Conservation (phyloP, 2,888 invertebrate genomes). For the Petrolisthes cinctipes region DNA sequence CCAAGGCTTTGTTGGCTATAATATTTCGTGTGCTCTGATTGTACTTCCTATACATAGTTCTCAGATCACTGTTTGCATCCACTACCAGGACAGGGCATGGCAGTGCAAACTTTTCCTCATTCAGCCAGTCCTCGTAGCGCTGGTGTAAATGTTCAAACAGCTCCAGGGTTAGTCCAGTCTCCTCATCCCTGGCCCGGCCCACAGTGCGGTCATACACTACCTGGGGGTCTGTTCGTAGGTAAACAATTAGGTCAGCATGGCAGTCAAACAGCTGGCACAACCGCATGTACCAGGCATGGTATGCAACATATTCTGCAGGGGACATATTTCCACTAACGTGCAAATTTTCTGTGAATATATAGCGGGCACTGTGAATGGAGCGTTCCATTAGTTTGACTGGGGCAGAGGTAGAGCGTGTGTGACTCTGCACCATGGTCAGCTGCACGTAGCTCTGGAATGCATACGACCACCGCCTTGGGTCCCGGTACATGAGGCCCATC, state of each 20-base stretch:
- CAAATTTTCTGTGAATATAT: slow-evolving; percentile 76
- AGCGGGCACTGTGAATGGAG: slow-evolving; percentile 84
- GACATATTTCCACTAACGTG: slow-evolving; percentile 78
- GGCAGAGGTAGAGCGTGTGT: slow-evolving; percentile 69
- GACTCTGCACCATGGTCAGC: slow-evolving; percentile 87
- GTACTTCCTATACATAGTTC: slow-evolving; percentile 33
- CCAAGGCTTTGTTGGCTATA: neutral
- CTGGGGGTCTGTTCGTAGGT: slow-evolving; percentile 81
- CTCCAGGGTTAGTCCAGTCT: slow-evolving; percentile 81
- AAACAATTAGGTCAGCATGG: slow-evolving; percentile 87
- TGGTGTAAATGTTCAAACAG: slow-evolving; percentile 85
- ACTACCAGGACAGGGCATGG: slow-evolving; percentile 72
- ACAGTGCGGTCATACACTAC: slow-evolving; percentile 81
- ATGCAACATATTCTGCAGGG: slow-evolving; percentile 82
- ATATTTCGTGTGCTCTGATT: neutral
- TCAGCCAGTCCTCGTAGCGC: slow-evolving; percentile 76
- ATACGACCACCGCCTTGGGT: slow-evolving; percentile 60
- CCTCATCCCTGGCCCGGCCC: slow-evolving; percentile 83
- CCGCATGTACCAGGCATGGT: slow-evolving; percentile 86
- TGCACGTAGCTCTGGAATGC: slow-evolving; percentile 81
- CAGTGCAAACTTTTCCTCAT: slow-evolving; percentile 69
- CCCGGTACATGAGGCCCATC: slow-evolving; percentile 83
- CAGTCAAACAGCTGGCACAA: slow-evolving; percentile 80
- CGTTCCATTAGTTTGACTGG: slow-evolving; percentile 90
- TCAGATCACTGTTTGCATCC: slow-evolving; percentile 70